Conservation (phyloP, 2,113 vertebrate species). For the Anseranas semipalmata region DNA sequence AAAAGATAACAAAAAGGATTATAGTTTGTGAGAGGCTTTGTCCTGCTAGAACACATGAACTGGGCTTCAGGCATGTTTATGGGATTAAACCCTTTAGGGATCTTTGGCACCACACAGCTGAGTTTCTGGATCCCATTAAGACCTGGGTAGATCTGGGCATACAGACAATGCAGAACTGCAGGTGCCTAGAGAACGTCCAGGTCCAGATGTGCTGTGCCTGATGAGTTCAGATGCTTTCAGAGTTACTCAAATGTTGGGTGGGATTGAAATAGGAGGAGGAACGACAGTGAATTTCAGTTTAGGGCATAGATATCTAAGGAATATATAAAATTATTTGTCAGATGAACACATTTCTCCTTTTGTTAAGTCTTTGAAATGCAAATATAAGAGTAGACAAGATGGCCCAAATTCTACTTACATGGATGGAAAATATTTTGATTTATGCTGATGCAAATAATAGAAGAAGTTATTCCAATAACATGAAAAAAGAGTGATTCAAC, state of each 20-base stretch:
- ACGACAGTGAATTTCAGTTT: not conserved
- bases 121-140: slow-evolving; percentile 57
- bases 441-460: slow-evolving; percentile 10
- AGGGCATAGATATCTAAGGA: not conserved
- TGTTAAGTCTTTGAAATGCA: not conserved
- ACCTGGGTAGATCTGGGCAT: slow-evolving; percentile 54
- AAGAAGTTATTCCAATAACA: not conserved
- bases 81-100: slow-evolving; percentile 33
- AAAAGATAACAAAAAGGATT: not conserved
- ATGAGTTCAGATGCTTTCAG: slow-evolving; percentile 46
- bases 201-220: slow-evolving; percentile 44
- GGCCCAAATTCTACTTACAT: not conserved
- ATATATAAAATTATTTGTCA: not conserved
- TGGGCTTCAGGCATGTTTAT: slow-evolving; percentile 32
- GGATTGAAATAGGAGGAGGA: not conserved
- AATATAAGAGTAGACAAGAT: not conserved
- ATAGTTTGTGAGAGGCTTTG: not conserved
- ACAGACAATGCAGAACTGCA: slow-evolving; percentile 40
- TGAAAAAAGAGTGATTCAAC: slow-evolving; percentile 6
- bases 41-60: not conserved
- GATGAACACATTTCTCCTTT: not conserved
- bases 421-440: slow-evolving; percentile 24
- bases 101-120: not conserved
- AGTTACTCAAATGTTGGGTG: slow-evolving; percentile 30
- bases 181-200: slow-evolving; percentile 47